Base-by-base conservation (phyloP, 2,797 vertebrate genomes). In the Pelodytes ibericus region DNA sequence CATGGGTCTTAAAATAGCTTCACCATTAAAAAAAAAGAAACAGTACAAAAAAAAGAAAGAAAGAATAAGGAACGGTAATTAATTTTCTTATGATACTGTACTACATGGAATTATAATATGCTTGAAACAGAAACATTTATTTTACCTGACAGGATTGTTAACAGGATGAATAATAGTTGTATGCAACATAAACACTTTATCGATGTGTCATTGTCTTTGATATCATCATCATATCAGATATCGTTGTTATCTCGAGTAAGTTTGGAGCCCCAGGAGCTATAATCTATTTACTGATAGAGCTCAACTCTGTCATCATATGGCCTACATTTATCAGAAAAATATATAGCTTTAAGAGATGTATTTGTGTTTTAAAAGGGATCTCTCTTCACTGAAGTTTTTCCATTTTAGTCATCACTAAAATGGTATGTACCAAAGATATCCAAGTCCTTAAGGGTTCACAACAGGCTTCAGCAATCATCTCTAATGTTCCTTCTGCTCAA, bases 141-240 rank as follows among this genome's bases (percentile, higher is more conserved):
- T 36, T 36, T 36, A 3, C 13, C 41, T 44, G 41, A 44, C 41
- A 44, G 41, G 18, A 13, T 15, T 44, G 13, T 5, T 65, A 41
- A 58, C 29, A 25, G 53, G 27, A 15, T 65, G 26, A 49, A 60
- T 25, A 9, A 51, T 61, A 33, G 56, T 65, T 75, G 3, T 20
- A 68, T 56, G 73, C 15, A 0, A 75, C 68, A 75, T 26, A 31
- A 36, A 44, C 65, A 61, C 57, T 61, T 70, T 61, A 60, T 16
- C 51, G 29, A 75, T 36, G 49, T 61, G 10, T 61, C 57, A 62
- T 27, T 69, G 57, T 61, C 51, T 24, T 27, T 58, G 25, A 58
- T n/a, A n/a, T n/a, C n/a, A 58, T 4, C 24, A 22, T n/a, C 4
- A 58, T 26, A 58, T 58, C 56, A 26, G 56, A 58, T 58, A 24